Evolutionary conservation across 2,797 vertebrate genomes (phyloP), one percentile per base, ranked within the genome.

Genomic region (Coreius guichenoti): DNA sequence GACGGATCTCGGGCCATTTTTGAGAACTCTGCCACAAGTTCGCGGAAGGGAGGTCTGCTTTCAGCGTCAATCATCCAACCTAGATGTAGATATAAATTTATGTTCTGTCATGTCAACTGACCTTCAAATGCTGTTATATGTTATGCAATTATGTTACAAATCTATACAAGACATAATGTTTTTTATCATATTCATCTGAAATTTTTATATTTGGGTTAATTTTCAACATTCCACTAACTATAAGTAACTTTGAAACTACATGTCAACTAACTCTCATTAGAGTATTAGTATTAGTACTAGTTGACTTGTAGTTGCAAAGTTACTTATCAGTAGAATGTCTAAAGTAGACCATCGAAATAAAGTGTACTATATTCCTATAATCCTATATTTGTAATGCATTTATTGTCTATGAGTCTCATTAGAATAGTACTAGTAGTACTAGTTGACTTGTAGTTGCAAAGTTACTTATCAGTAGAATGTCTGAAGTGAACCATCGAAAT

Each of bases 61-160:
- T 97, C 97, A 1, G 97, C 96, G 81, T 99, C 96, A 0, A 99
- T 99, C 98, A 99, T 99, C 98, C 98, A 99, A 91, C 98, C 98
- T 99, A 91, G 68, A 74, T 81, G 12, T 49, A 43, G 39, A 70
- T 16, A 56, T 1, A 45, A 7, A 36, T 36, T 0, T 2, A 47
- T 31, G 14, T 78, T n/a, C 23, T 3, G 54, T 78, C 8, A 61
- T 6, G 36, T 43, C 54, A 45, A 8, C 23, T 72, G 69, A 36
- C 12, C 8, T 21, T 72, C 23, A 69, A 14, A 8, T 77, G 21
- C 36, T 7, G 56, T n/a, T n/a, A 74, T 26, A 54, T 31, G 80
- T 54, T n/a, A 43, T 49, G 70, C 8, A 19, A 5, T 73, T 23
- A 75, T 49, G 14, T 29, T 51, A 23, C 49, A 54, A 72, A 45